Percentiles rank a stretch among this genome's conserved stretches.
These are phyloP conservation scores for Pseudomyrmex cubaensis DNA, from an alignment of 1,140 invertebrate species.

Conservation along the genomic window DNA sequence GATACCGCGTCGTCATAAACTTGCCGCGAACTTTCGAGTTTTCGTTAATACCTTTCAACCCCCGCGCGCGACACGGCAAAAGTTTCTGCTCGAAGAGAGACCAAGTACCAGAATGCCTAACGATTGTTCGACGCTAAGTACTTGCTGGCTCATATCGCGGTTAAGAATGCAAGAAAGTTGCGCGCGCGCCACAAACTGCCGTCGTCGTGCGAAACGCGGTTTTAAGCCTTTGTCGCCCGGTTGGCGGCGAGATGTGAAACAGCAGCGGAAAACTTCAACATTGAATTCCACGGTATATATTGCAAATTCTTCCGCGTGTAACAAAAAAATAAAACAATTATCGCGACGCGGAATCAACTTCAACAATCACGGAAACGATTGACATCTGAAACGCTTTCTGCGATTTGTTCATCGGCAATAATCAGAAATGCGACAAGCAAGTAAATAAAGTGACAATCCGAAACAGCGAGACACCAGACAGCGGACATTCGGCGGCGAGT, in stretches of 20 bases:
- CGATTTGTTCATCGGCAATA: not conserved
- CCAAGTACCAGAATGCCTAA: conserved; percentile 56
- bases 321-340: not conserved
- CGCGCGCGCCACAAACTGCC: not conserved
- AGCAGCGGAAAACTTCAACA: not conserved
- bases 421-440: not conserved
- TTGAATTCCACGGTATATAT: not conserved
- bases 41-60: conserved; percentile 54
- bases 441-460: conserved; percentile 33
- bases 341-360: too few relatives aligned
- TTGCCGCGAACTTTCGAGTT: conserved; percentile 32
- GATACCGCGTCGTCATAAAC: conserved; percentile 39
- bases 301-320: not conserved
- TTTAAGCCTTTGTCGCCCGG: not conserved
- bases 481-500: conserved; percentile 11
- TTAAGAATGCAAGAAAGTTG: conserved; percentile 33
- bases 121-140: conserved; percentile 75
- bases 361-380: not conserved
- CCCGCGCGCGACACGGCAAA: conserved; percentile 53
- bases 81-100: conserved; percentile 65
- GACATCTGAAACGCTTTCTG: not conserved
- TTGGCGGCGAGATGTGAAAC: conserved; percentile 6
- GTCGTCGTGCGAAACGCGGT: conserved; percentile 36
- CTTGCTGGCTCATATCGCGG: conserved; percentile 28
- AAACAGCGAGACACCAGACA: not conserved